phyloP scores from a whole-genome alignment of 2,113 vertebrate species.

The Caretta caretta region DNA sequence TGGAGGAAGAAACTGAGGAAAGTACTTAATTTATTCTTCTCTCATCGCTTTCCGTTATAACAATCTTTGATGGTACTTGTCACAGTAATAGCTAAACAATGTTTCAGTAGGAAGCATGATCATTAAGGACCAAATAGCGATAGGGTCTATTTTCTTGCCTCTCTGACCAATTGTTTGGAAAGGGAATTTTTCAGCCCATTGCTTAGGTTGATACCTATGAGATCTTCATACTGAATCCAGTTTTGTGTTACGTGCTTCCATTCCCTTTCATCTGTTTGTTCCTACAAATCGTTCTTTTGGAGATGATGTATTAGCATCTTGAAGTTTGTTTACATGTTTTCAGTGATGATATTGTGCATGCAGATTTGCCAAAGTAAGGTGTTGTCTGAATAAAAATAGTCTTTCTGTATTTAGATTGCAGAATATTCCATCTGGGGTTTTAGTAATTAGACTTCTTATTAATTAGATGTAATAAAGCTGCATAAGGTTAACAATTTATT shows the following conservation, averaged over 20 bases:
- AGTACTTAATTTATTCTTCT: background rate
- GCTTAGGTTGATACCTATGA: rapidly evolving
- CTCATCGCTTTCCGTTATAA: background rate
- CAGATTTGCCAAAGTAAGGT: conserved; percentile 20
- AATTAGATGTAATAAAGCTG: conserved; percentile 39
- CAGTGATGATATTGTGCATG: background rate
- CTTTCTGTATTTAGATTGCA: conserved; percentile 21
- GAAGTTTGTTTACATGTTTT: conserved; percentile 44
- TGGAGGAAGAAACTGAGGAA: background rate
- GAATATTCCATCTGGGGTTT: conserved; percentile 23
- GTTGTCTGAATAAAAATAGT: conserved; percentile 26
- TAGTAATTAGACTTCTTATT: conserved; percentile 5
- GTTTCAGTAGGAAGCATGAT: background rate
- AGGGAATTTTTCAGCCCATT: background rate
- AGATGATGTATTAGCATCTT: background rate
- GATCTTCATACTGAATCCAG: background rate
- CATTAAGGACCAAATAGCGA: background rate
- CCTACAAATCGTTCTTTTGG: background rate
- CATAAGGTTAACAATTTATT: background rate
- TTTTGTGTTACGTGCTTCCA: background rate
- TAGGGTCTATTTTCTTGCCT: background rate
- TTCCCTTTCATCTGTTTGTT: conserved; percentile 3
- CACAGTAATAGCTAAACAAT: background rate
- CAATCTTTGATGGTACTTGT: background rate
- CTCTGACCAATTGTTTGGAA: background rate